phyloP scores from a whole-genome alignment of 2,888 invertebrate species.

The Conomelus anceps region DNA sequence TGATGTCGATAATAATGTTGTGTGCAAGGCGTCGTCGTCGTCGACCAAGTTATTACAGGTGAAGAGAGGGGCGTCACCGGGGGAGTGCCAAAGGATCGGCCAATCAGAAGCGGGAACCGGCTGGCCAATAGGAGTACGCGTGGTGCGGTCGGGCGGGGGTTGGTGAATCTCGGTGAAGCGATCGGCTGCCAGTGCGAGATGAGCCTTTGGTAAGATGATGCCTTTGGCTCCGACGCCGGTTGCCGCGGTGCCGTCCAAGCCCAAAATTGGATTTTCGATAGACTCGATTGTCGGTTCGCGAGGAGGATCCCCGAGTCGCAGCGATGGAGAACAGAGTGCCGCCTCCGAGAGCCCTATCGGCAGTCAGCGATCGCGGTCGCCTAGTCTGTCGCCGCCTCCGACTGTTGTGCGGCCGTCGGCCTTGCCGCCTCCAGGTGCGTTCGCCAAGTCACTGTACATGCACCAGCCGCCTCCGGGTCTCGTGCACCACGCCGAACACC shows the following conservation, averaged over 20 bases:
- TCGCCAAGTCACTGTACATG: slow-evolving; percentile 41
- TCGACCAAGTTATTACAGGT: too few relatives aligned
- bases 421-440: slow-evolving; percentile 40
- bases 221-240: slow-evolving; percentile 91
- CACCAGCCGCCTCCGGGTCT: slow-evolving; percentile 33
- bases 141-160: not conserved
- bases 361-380: slow-evolving; percentile 21
- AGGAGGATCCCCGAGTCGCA: slow-evolving; percentile 39
- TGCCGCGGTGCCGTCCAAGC: slow-evolving; percentile 84
- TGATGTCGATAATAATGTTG: not conserved
- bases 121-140: not conserved
- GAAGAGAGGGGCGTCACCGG: not conserved
- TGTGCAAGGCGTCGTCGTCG: not conserved
- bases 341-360: slow-evolving; percentile 28
- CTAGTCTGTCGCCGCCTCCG: slow-evolving; percentile 42
- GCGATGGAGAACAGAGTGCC: slow-evolving; percentile 28
- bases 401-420: slow-evolving; percentile 40
- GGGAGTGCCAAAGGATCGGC: not conserved
- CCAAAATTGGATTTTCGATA: slow-evolving; percentile 91
- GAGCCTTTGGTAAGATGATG: slow-evolving; percentile 62
- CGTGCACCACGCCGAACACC: slow-evolving; percentile 49
- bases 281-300: slow-evolving; percentile 83
- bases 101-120: too few relatives aligned
- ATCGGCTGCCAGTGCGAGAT: not conserved
- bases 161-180: not conserved